Evolutionary conservation across 1,140 invertebrate genomes (phyloP), one percentile per base, ranked within the genome.

Genomic region (Ips nitidus): DNA sequence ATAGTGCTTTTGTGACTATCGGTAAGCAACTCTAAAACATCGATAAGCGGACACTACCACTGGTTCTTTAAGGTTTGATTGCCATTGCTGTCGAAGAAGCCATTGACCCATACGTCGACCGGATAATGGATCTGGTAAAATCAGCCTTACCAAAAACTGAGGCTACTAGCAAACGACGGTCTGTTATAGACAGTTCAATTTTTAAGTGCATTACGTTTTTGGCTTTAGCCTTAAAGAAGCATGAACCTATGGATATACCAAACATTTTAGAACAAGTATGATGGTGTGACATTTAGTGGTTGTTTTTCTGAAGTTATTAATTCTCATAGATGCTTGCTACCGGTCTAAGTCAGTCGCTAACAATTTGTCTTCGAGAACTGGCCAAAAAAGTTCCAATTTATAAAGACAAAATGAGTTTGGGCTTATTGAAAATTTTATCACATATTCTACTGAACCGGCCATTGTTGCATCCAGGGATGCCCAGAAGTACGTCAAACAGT

Each of bases 171-270:
- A 92, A 91, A 75, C 90, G 90, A 72, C 86, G 91, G 63, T 81
- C 86, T 6, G 82, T 82, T 55, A 85, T 95, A 22, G 97, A 99
- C 75, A 92, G 95, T 0, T 88, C 94, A 1, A 91, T 98, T 40
- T 98, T 98, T 81, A 91, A 93, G 7, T 98, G 96, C 78, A 91
- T 99, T n/a, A 96, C 95, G 42, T 85, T 98, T 66, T 79, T 99
- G 1, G 93, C 92, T 0, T 89, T 93, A 79, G 94, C 96, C 5
- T 89, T 96, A 0, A 90, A 70, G 88, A 45, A 91, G 94, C 71
- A 86, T 2, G 81, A 82, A 59, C 77, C 79, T 68, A 75, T 76
- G 69, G 94, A 98, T 76, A 89, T 98, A 0, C 87, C 86, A 64
- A 93, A 95, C 55, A 83, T 98, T 6, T 81, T 99, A 6, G 94